Evolutionary conservation across 2,888 invertebrate genomes (phyloP), one percentile per base, ranked within the genome.

Genomic region (Mystacides longicornis): DNA sequence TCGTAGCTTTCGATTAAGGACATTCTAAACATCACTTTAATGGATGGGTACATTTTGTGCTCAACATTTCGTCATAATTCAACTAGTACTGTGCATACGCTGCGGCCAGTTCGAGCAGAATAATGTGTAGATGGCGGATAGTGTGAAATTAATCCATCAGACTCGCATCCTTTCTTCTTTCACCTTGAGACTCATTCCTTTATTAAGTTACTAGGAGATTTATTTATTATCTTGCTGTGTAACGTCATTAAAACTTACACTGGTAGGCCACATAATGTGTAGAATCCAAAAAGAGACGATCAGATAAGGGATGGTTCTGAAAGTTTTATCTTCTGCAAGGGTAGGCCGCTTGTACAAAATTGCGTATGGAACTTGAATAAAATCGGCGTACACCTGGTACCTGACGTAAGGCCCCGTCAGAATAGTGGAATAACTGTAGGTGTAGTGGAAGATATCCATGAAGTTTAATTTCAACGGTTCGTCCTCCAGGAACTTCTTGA

Each of bases 341-440:
- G 37, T n/a, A 7, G 37, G 37, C 14, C 37, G 14, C 37, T 37
- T 37, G 14, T 3, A 37, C 3, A 37, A 7, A 4, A 19, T 3
- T 4, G 45, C 19, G 62, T 81, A 83, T 1, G 83, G 81, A 52
- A 76, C 72, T 45, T 80, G 69, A 57, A 85, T 73, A 67, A 81
- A 85, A 66, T 89, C 89, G 62, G 75, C 74, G 64, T 84, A 89
- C 1, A 88, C 87, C 62, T 85, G 78, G 67, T 87, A 93, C 7
- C 86, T 82, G 69, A 84, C 90, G 68, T 89, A 93, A 0, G 93
- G 93, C 48, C 92, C 91, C 90, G 22, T n/a, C 42, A 33, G 20
- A 20, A 49, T 49, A 7, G 23, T 23, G 2, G 19, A 19, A 18
- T 49, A 33, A 7, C 23, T 18, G 49, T 23, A 33, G 16, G 19